These are phyloP conservation scores for Cremastobaeus sp. DNA, from an alignment of 2,888 invertebrate species.

Conservation along the genomic window DNA sequence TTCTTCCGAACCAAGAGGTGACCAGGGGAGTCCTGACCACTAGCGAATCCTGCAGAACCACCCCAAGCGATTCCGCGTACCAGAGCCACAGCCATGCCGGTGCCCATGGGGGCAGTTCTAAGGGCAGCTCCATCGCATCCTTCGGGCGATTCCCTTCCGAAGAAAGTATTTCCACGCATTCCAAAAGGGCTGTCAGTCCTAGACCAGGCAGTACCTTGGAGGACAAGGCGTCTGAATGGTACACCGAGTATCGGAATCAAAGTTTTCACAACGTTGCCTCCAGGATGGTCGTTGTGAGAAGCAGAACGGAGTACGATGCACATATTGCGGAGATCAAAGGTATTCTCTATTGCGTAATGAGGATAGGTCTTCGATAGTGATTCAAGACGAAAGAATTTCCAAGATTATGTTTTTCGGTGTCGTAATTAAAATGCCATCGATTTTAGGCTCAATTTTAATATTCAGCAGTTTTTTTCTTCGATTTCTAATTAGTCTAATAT, in stretches of 20 bases:
- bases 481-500: no score
- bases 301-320: conserved; percentile 90
- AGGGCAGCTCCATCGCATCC: conserved; percentile 80
- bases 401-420: not conserved
- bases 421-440: no score
- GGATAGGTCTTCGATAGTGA: not conserved
- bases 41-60: conserved; percentile 78
- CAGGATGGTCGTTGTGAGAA: conserved; percentile 86
- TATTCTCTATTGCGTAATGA: conserved; percentile 76
- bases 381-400: not conserved
- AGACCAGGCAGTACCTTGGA: conserved; percentile 69
- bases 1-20: no score
- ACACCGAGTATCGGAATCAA: conserved; percentile 80
- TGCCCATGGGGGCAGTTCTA: conserved; percentile 76
- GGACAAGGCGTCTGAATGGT: conserved; percentile 80
- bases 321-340: conserved; percentile 93
- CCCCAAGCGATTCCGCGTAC: conserved; percentile 82
- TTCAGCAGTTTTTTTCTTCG: no score
- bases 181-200: conserved; percentile 61
- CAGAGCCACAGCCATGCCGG: conserved; percentile 79
- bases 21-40: conserved; percentile 60
- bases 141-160: conserved; percentile 80
- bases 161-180: conserved; percentile 77
- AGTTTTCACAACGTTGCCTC: conserved; percentile 84
- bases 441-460: no score